Base-by-base conservation (phyloP, 2,797 vertebrate genomes). In the Okamejei kenojei region DNA sequence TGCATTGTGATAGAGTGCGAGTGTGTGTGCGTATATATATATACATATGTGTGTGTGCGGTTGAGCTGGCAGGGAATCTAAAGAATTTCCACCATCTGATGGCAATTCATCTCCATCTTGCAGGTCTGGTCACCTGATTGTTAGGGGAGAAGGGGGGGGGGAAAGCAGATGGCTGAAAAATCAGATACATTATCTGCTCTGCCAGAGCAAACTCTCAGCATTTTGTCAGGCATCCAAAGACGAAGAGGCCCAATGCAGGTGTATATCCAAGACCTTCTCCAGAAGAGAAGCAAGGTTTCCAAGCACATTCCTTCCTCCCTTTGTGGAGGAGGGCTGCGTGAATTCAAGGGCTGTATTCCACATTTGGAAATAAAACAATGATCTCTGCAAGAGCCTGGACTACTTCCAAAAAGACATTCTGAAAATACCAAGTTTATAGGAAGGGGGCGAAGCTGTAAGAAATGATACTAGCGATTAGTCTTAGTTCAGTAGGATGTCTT, bases 151-250 rank as follows among this genome's bases (percentile, higher is more conserved):
- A 2, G 45, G 45, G 45, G 45, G 45, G 45, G 45, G 45, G 38
- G 88, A 26, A 29, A 91, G 32, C 88, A 91, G 88, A 74, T 91
- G 88, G 88, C 68, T 73, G 45, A 74, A 45, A 90, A 63, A 91
- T 73, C 0, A 32, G 68, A 91, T 73, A 91, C 45, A 45, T 91
- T 74, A 73, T 91, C 68, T 21, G 11, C 88, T 91, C 38, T 45
- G 21, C 21, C 88, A 74, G 38, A 74, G 68, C 68, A 71, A 68
- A 19, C 86, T 90, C 21, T 35, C 86, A 90, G 54, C 32, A 63
- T 45, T 45, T 68, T 91, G 35, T 74, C 88, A 35, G 88, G 11
- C 68, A 91, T 54, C 38, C 35, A 23, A 35, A 71, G 21, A 4
- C 23, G 3, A 38, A 2, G 88, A 45, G 88, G 35, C 32, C 65